These are phyloP conservation scores for Temnothorax unifasciatus DNA, from an alignment of 2,888 invertebrate genomes.

Conservation along the genomic window DNA sequence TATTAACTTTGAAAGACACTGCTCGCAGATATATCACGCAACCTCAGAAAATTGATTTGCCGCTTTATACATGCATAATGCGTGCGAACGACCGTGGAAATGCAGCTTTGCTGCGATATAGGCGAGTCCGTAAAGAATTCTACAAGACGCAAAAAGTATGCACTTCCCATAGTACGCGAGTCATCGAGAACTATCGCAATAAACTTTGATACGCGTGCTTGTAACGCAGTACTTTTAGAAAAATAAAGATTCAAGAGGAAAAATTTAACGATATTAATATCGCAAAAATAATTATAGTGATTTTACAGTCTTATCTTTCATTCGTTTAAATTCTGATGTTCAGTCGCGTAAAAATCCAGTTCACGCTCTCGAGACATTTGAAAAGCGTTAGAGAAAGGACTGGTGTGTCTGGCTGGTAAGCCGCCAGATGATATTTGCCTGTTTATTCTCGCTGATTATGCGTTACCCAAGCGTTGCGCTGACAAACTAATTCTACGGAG, in stretches of 20 bases:
- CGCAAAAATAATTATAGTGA: neutral
- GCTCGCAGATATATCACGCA: conserved; percentile 41
- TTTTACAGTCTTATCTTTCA: neutral
- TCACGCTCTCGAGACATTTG: neutral
- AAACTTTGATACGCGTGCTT: neutral
- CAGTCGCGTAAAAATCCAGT: neutral
- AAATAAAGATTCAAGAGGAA: neutral
- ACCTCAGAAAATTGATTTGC: conserved; percentile 48
- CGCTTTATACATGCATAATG: conserved; percentile 32
- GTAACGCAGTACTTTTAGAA: neutral
- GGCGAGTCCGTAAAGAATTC: neutral
- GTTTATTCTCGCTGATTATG: conserved; percentile 24
- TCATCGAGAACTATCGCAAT: neutral
- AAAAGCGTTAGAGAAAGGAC: conserved; percentile 33
- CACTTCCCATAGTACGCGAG: conserved; percentile 12
- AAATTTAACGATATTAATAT: neutral
- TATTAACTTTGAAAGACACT: conserved; percentile 37
- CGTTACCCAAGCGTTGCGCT: conserved; percentile 67
- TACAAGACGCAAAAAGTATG: conserved; percentile 4
- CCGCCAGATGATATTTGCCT: conserved; percentile 27
- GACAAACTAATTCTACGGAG: conserved; percentile 65
- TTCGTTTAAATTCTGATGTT: neutral
- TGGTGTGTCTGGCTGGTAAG: neutral
- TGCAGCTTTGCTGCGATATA: neutral
- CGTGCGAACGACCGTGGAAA: conserved; percentile 36